A percentile compares a stretch with the other conserved stretches of the same genome.
phyloP scores from a whole-genome alignment of 2,797 vertebrate species.

The Ambastaia sidthimunki region DNA sequence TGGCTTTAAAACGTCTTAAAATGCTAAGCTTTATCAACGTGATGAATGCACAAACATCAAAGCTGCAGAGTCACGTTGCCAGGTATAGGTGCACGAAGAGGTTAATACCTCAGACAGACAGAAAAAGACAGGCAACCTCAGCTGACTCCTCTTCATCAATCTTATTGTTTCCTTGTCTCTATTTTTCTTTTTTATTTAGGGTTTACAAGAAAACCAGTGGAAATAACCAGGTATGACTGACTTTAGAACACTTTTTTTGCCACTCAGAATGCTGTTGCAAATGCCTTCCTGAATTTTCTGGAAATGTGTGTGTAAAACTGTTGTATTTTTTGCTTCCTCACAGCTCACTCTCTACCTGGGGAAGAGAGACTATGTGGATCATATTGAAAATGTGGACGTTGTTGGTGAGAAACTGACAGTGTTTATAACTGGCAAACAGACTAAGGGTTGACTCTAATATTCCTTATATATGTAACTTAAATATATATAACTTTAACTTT shows the following conservation, averaged over 20 bases:
- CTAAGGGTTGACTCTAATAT: constrained; percentile 74
- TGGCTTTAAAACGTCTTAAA: constrained; percentile 31
- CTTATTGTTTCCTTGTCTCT: not conserved
- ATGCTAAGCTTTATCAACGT: constrained; percentile 40
- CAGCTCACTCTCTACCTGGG: constrained; percentile 90
- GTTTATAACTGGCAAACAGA: not conserved
- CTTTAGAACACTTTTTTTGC: not conserved
- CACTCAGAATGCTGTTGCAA: not conserved
- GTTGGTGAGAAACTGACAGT: constrained; percentile 76
- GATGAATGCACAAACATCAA: constrained; percentile 10
- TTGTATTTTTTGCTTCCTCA: constrained; percentile 32
- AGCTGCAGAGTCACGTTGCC: not conserved
- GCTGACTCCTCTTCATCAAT: not conserved
- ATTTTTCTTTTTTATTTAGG: constrained; percentile 64
- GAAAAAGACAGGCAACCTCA: constrained; percentile 13
- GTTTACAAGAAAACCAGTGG: constrained; percentile 92
- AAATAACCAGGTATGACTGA: constrained; percentile 81
- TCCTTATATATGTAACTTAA: not conserved
- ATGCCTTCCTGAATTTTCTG: not conserved
- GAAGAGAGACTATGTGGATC: constrained; percentile 90
- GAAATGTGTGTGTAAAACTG: not conserved
- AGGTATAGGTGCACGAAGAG: constrained; percentile 31
- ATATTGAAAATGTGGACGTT: constrained; percentile 79
- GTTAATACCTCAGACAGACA: constrained; percentile 21
- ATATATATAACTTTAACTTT: not conserved